Percentiles rank a stretch among this genome's conserved stretches.
Evolutionary conservation across 2,113 vertebrate genomes (phyloP).

Genomic region (Suncus etruscus): DNA sequence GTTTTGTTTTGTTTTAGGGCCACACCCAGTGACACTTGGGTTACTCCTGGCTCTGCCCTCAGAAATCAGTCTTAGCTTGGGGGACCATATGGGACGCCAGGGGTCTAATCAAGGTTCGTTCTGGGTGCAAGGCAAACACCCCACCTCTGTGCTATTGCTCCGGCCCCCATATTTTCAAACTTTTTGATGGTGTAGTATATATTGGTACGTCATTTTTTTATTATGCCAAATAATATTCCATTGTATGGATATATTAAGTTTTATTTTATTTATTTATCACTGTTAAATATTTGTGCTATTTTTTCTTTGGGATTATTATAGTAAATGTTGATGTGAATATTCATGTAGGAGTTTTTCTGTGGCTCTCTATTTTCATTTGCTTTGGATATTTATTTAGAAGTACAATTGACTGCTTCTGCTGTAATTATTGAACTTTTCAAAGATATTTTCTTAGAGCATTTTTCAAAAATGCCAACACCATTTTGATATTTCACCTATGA

Average conservation of each 20-base stretch:
- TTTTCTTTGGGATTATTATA: not conserved
- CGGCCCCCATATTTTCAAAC: no score
- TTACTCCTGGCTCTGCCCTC: no score
- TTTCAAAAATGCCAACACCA: not conserved
- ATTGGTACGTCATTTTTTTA: not conserved
- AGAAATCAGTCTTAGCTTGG: no score
- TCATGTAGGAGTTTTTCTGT: not conserved
- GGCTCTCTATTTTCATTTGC: not conserved
- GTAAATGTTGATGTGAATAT: not conserved
- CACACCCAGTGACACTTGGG: no score
- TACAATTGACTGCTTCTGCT: not conserved
- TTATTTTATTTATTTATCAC: not conserved
- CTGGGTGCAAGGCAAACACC: no score
- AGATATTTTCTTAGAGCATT: not conserved
- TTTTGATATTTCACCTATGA: not conserved
- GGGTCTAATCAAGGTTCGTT: no score
- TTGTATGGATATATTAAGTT: not conserved
- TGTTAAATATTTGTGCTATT: not conserved
- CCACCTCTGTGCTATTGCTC: no score
- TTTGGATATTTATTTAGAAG: not conserved
- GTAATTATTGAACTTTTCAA: not conserved
- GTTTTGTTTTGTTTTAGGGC: no score
- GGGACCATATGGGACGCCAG: no score
- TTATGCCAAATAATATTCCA: not conserved
- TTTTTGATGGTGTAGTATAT: not conserved